A percentile compares a stretch with the other conserved stretches of the same genome.
phyloP scores from a whole-genome alignment of 92 coral and sea anemone genomes.

The Metridium senile region DNA sequence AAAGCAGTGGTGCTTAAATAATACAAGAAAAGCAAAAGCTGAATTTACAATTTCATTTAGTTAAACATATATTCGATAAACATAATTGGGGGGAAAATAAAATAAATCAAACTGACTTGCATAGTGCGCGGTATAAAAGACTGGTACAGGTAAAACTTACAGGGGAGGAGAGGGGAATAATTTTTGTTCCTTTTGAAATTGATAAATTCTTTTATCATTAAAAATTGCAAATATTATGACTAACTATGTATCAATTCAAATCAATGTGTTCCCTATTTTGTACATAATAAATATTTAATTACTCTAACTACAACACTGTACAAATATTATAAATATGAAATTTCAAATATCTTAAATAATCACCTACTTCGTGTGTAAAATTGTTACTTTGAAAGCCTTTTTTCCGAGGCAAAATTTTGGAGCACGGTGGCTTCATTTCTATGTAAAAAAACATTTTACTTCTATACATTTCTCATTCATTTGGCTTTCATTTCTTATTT shows the following conservation, averaged over 20 bases:
- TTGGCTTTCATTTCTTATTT: not conserved
- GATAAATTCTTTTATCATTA: not conserved
- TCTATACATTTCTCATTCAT: conserved; percentile 1
- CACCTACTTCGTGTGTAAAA: not conserved
- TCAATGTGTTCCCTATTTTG: conserved; percentile 1
- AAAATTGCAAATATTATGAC: not conserved
- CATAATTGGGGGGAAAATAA: not conserved
- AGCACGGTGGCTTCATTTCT: not conserved
- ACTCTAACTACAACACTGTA: conserved; percentile 30
- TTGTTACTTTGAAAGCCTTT: not conserved
- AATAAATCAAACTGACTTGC: not conserved
- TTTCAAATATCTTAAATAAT: conserved; percentile 11
- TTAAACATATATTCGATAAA: not conserved
- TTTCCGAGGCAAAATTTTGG: conserved; percentile 7
- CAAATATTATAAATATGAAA: conserved; percentile 18
- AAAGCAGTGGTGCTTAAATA: conserved; percentile 15
- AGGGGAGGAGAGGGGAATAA: not conserved
- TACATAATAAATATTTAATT: conserved; percentile 27
- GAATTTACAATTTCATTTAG: not conserved
- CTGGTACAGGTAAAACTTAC: not conserved
- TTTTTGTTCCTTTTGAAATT: not conserved
- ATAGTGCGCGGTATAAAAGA: no score
- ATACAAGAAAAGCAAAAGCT: not conserved
- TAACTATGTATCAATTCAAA: not conserved
- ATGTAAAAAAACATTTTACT: not conserved